Evolutionary conservation across 2,797 vertebrate genomes (phyloP).

Genomic region (Arrhamphus sclerolepis): DNA sequence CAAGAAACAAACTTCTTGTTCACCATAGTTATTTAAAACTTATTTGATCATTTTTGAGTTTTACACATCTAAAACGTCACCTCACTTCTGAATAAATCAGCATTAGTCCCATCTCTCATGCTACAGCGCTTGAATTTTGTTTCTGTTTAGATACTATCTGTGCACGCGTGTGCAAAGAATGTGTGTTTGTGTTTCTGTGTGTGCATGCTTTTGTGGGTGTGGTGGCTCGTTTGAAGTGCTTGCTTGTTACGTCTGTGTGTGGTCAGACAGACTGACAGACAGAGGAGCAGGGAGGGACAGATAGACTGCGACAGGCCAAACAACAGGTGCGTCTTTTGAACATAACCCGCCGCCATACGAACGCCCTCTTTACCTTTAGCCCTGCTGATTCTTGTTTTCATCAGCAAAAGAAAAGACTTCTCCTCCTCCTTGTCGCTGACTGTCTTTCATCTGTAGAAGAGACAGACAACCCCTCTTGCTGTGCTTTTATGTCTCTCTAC

Average conservation of each 20-base stretch:
- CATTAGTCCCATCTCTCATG: slow-evolving; percentile 17
- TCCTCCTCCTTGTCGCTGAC: slow-evolving; percentile 66
- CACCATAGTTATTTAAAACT: too few relatives aligned
- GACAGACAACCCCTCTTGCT: slow-evolving; percentile 53
- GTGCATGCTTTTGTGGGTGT: slow-evolving; percentile 61
- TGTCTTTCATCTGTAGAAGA: slow-evolving; percentile 81
- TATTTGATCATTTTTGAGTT: too few relatives aligned
- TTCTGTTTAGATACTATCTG: slow-evolving; percentile 24
- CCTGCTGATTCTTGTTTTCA: slow-evolving; percentile 83
- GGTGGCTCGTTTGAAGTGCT: slow-evolving; percentile 77
- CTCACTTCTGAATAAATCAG: background rate
- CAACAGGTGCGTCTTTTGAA: slow-evolving; percentile 87
- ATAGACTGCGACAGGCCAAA: slow-evolving; percentile 80
- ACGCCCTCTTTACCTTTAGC: slow-evolving; percentile 79
- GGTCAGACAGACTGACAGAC: slow-evolving; percentile 62
- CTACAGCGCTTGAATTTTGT: slow-evolving; percentile 20
- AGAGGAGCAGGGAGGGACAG: slow-evolving; percentile 56
- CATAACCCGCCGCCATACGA: slow-evolving; percentile 65
- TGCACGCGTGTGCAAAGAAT: slow-evolving; percentile 37
- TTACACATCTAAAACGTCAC: background rate
- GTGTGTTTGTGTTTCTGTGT: slow-evolving; percentile 47
- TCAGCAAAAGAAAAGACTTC: slow-evolving; percentile 80
- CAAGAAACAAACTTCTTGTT: too few relatives aligned
- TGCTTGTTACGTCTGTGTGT: slow-evolving; percentile 79
- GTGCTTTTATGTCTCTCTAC: slow-evolving; percentile 50